phyloP scores from a whole-genome alignment of 1,140 invertebrate genomes.

The Drosophila aff. region DNA sequence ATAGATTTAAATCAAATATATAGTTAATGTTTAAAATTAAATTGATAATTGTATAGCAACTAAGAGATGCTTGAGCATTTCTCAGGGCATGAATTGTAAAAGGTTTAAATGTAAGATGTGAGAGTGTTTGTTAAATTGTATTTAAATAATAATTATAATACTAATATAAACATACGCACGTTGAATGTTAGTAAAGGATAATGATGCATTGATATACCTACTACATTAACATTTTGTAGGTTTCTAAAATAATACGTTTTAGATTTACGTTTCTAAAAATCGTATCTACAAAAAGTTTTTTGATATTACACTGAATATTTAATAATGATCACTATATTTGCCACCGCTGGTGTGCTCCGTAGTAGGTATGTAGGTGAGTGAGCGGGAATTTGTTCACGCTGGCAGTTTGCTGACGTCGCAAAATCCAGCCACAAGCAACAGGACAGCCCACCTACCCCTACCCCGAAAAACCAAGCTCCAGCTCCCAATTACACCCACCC shows the following conservation, averaged over 20 bases:
- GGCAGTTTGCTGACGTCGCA: constrained; percentile 65
- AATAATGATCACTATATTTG: background rate
- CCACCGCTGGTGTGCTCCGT: constrained; percentile 5
- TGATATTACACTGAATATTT: background rate
- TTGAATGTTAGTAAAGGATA: background rate
- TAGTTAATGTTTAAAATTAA: background rate
- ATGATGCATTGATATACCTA: too few relatives aligned
- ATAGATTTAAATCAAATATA: background rate
- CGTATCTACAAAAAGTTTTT: background rate
- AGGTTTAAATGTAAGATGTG: background rate
- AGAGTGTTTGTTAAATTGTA: background rate
- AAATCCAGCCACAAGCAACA: constrained; percentile 77
- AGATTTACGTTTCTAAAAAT: background rate
- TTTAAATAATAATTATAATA: background rate
- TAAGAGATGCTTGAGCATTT: background rate
- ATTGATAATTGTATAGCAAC: background rate
- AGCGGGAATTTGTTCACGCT: constrained; percentile 1
- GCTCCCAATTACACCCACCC: background rate
- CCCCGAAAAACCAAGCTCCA: constrained; percentile 1
- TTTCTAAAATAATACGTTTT: background rate
- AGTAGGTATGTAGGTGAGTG: constrained; percentile 3
- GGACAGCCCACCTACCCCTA: constrained; percentile 21
- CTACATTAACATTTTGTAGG: background rate
- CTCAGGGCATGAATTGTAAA: background rate
- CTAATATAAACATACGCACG: background rate